Conservation (phyloP, 2,888 invertebrate genomes). For the Limenitis camilla region DNA sequence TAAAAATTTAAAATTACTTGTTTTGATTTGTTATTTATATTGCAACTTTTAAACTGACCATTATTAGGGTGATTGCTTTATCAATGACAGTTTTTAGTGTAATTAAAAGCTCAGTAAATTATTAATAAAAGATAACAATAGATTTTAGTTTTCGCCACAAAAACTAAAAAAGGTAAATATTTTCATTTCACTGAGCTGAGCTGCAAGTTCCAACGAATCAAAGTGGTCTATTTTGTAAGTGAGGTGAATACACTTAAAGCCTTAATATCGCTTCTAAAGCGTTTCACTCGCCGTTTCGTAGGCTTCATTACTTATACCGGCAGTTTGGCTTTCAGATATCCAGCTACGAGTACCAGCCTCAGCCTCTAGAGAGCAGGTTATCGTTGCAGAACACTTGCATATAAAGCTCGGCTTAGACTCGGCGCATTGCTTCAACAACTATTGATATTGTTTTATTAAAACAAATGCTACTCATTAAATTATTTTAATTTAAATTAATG, state of each 20-base stretch:
- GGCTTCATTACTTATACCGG: constrained; percentile 40
- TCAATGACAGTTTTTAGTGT: no score
- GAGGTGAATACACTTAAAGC: constrained; percentile 20
- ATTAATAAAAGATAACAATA: no score
- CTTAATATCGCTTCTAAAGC: constrained; percentile 20
- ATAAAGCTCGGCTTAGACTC: constrained; percentile 2
- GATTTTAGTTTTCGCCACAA: no score
- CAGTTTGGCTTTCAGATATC: constrained; percentile 39
- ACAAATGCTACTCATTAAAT: background rate
- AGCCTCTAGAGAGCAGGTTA: constrained; percentile 27
- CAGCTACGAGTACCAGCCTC: constrained; percentile 24
- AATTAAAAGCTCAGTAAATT: no score
- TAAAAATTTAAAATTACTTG: no score
- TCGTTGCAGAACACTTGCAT: constrained; percentile 7
- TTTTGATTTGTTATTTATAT: no score
- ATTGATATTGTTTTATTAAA: background rate
- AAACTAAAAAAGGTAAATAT: background rate
- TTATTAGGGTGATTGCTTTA: no score
- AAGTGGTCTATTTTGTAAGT: constrained; percentile 21
- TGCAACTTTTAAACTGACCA: no score
- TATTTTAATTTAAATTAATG: background rate
- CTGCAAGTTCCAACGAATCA: constrained; percentile 14
- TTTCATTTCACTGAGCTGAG: constrained; percentile 5
- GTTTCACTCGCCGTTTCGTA: constrained; percentile 24
- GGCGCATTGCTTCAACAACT: background rate